Evolutionary conservation across 1,140 invertebrate species (phyloP), one percentile per base, ranked within the genome.

Genomic region (Lithobius niger): DNA sequence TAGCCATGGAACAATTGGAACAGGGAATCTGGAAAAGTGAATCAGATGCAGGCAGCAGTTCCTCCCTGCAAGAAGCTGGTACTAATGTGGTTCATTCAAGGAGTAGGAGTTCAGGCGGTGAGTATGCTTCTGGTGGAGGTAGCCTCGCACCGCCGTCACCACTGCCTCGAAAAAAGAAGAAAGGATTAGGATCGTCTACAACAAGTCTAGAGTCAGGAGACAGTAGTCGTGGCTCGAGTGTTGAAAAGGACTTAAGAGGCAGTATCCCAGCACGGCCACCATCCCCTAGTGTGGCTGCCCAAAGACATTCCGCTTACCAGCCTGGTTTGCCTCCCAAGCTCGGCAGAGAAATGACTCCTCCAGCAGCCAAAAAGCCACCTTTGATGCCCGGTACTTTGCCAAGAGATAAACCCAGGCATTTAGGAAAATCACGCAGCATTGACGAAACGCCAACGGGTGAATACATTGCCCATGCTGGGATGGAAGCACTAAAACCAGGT

Each of bases 401-500:
- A 44, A 85, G 90, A 64, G 83, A 83, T 25, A 89, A 89, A 72
- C 70, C 92, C 49, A 86, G 83, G 59, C 85, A 86, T 63, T 69
- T 91, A 19, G 87, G 85, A 10, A 91, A 90, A 73, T 87, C 86
- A 0, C 79, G 82, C 27, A 87, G 83, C 55, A 81, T 88, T 43
- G 84, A 88, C 63, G 69, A 67, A 19, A 57, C 61, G 10, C 36
- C 52, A 26, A 69, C 66, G 2, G 66, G 61, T 13, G 62, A 62
- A 40, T 59, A 40, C 24, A 59, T 68, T 21, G 60, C 65, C 19
- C 59, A 57, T 44, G 66, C 63, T 18, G 67, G 69, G 42, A 51
- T 66, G 3, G 55, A 69, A 60, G 64, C 24, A 24, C 36, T 59
- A 3, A 48, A 47, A 18, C 57, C 45, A 16, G 55, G 52, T 24